A percentile compares a stretch with the other conserved stretches of the same genome.
Conservation (phyloP, 2,797 vertebrate genomes). For the Botia kubotai region DNA sequence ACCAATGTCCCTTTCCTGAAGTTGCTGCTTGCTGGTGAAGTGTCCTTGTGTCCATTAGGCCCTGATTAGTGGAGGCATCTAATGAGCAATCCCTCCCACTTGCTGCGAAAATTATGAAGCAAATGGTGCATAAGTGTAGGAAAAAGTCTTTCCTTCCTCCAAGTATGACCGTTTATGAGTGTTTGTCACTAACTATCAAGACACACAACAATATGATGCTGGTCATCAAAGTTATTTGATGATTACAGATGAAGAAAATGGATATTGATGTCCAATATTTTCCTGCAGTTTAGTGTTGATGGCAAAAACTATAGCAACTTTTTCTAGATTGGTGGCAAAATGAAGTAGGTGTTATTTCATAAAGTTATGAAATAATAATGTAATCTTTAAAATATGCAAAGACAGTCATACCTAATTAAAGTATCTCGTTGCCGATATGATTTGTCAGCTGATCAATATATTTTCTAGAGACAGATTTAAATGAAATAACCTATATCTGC, state of each 20-base stretch:
- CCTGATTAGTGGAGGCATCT: constrained; percentile 43
- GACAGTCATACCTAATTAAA: background rate
- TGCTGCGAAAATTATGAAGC: constrained; percentile 53
- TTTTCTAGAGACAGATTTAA: background rate
- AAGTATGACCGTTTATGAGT: constrained; percentile 19
- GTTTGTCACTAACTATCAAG: constrained; percentile 5
- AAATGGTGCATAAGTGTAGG: constrained; percentile 41
- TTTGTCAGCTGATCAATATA: background rate
- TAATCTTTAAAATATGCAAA: too few species aligned
- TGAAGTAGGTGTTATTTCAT: too few species aligned
- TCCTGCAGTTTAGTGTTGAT: too few species aligned
- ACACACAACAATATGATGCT: constrained; percentile 27
- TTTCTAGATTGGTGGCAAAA: too few species aligned
- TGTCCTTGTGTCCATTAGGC: constrained; percentile 45
- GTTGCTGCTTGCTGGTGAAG: constrained; percentile 41
- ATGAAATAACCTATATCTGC: background rate
- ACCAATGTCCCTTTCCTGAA: constrained; percentile 49
- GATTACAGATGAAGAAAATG: constrained; percentile 20
- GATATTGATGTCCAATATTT: background rate
- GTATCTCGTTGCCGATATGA: too few species aligned
- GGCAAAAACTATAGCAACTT: too few species aligned
- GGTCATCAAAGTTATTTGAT: constrained; percentile 12
- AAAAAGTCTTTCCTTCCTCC: constrained; percentile 19
- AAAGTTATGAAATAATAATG: too few species aligned
- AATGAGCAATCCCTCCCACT: constrained; percentile 47